Evolutionary conservation across 2,888 invertebrate species (phyloP).

Genomic region (Troglohyphantes excavatus): DNA sequence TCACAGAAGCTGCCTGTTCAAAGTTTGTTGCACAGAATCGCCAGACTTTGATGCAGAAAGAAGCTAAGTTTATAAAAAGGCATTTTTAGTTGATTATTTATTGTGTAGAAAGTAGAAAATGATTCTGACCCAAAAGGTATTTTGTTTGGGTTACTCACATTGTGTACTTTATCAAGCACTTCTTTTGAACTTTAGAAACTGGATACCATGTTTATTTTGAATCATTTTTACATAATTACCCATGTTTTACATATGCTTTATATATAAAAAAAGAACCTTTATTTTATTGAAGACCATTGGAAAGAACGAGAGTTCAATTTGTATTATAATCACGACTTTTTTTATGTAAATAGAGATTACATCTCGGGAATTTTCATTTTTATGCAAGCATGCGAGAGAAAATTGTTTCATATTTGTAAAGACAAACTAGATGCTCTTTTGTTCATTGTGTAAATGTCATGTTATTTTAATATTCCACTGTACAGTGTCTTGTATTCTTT

Average conservation of each 20-base stretch:
- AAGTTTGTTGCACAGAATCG: conserved; percentile 80
- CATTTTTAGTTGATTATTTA: conserved; percentile 55
- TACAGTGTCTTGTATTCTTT: conserved; percentile 1
- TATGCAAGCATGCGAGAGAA: conserved; percentile 17
- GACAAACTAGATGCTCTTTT: conserved; percentile 14
- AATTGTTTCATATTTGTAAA: conserved; percentile 33
- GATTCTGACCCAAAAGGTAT: background rate
- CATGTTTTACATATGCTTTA: conserved; percentile 4
- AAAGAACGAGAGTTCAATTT: conserved; percentile 10
- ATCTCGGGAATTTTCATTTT: conserved; percentile 23
- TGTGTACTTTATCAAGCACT: conserved; percentile 18
- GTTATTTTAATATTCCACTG: conserved; percentile 12
- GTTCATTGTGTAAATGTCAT: background rate
- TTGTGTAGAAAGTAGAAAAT: conserved; percentile 9
- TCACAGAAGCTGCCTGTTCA: conserved; percentile 80
- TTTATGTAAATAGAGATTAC: conserved; percentile 24
- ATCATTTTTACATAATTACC: conserved; percentile 5
- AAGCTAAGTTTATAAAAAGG: conserved; percentile 80
- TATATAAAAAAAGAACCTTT: conserved; percentile 3
- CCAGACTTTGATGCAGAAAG: conserved; percentile 78
- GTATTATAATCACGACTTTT: conserved; percentile 39
- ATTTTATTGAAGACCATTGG: background rate
- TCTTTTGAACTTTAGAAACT: background rate
- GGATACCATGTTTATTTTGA: background rate
- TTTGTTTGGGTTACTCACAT: background rate